phyloP scores from a whole-genome alignment of 2,113 vertebrate genomes.

The Semnornis frantzii region DNA sequence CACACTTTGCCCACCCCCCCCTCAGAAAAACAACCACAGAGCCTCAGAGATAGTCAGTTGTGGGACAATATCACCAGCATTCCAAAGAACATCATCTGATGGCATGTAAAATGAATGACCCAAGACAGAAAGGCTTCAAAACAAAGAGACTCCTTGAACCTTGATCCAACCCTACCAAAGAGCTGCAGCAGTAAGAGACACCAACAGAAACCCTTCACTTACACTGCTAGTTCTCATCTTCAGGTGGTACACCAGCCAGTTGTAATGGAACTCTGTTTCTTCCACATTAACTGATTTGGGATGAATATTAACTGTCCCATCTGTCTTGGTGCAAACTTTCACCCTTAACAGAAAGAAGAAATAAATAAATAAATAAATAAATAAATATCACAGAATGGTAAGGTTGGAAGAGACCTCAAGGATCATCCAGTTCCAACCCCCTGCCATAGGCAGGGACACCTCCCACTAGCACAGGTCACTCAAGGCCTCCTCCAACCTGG shows the following conservation, averaged over 20 bases:
- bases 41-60: not conserved
- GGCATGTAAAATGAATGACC: not conserved
- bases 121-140: not conserved
- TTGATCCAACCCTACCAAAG: not conserved
- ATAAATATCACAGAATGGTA: too few relatives aligned
- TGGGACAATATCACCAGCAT: not conserved
- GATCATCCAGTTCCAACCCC: too few relatives aligned
- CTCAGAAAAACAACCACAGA: not conserved
- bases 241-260: slow-evolving; percentile 97
- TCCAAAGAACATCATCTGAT: not conserved
- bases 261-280: slow-evolving; percentile 89
- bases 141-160: not conserved
- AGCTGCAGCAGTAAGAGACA: not conserved
- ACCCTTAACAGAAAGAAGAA: slow-evolving; percentile 73
- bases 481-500: too few relatives aligned
- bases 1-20: too few relatives aligned
- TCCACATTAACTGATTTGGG: slow-evolving; percentile 97
- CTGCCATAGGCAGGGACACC: too few relatives aligned
- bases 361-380: too few relatives aligned
- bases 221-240: slow-evolving; percentile 98
- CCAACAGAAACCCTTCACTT: slow-evolving; percentile 62
- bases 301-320: slow-evolving; percentile 93
- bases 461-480: too few relatives aligned
- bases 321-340: slow-evolving; percentile 92
- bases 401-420: too few relatives aligned